Conservation (phyloP, 2,797 vertebrate genomes). For the Sebastes minor region DNA sequence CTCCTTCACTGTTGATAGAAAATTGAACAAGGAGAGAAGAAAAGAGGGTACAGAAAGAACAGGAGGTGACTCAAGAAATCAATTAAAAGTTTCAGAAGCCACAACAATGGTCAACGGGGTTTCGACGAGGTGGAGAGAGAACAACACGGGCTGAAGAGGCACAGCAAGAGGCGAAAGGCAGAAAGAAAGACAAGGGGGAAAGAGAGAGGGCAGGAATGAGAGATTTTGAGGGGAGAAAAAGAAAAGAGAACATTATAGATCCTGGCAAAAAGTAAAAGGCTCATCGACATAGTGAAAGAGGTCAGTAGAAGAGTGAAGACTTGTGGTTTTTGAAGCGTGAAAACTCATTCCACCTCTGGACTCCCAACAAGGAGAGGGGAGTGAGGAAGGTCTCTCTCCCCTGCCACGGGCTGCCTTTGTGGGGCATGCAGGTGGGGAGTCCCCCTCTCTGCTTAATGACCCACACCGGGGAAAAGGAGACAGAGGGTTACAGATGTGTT, state of each 20-base stretch:
- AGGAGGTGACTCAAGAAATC: constrained; percentile 39
- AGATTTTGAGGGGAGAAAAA: constrained; percentile 4
- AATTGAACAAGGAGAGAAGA: constrained; percentile 37
- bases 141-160: not conserved
- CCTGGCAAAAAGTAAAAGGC: constrained; percentile 41
- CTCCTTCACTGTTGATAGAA: constrained; percentile 9
- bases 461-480: constrained; percentile 3
- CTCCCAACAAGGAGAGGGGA: constrained; percentile 37
- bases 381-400: constrained; percentile 15
- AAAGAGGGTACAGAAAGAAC: constrained; percentile 25
- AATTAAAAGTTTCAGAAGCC: constrained; percentile 58
- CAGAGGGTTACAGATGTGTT: not conserved
- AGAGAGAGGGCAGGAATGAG: constrained; percentile 6
- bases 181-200: not conserved
- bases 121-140: constrained; percentile 22
- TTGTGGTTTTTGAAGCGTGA: constrained; percentile 59
- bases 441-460: constrained; percentile 40
- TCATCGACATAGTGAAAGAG: constrained; percentile 49
- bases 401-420: constrained; percentile 22
- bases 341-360: constrained; percentile 76
- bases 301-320: constrained; percentile 61
- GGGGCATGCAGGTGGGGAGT: constrained; percentile 23
- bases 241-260: constrained; percentile 24
- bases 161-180: not conserved
- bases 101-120: constrained; percentile 38